phyloP scores from a whole-genome alignment of 2,888 invertebrate species.

The Luperina testacea region DNA sequence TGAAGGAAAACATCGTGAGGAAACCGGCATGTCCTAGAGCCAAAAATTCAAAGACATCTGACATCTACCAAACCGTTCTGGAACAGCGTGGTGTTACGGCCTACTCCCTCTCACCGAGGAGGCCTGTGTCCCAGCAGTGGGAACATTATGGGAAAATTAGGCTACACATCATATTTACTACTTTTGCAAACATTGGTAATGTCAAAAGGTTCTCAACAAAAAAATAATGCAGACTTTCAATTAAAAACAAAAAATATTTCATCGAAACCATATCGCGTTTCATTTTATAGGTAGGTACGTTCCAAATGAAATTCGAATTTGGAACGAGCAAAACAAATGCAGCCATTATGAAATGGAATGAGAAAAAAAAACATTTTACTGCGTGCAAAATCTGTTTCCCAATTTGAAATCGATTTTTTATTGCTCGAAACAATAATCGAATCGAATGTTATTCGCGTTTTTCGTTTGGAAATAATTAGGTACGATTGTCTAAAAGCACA shows the following conservation, averaged over 20 bases:
- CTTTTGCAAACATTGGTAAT: neutral
- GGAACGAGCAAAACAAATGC: constrained; percentile 36
- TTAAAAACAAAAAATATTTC: constrained; percentile 7
- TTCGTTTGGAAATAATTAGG: constrained; percentile 29
- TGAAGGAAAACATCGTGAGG: neutral
- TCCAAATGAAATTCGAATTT: constrained; percentile 38
- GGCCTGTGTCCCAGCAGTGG: neutral
- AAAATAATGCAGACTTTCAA: neutral
- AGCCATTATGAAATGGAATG: constrained; percentile 36
- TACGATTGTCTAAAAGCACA: constrained; percentile 13
- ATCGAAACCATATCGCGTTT: constrained; percentile 9
- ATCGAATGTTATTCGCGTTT: constrained; percentile 19
- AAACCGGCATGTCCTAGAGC: neutral
- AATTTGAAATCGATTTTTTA: constrained; percentile 36
- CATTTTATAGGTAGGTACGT: constrained; percentile 29
- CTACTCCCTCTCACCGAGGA: neutral
- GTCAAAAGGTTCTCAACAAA: neutral
- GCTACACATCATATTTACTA: neutral
- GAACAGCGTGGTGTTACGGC: neutral
- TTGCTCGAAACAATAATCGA: constrained; percentile 30
- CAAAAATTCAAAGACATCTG: neutral
- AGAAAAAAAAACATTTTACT: constrained; percentile 14
- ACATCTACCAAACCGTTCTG: neutral
- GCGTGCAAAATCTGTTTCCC: constrained; percentile 10
- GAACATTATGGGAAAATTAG: neutral